A percentile compares a stretch with the other conserved stretches of the same genome.
These are phyloP conservation scores for Lagopus leucura DNA, from an alignment of 2,113 vertebrate species.

Conservation along the genomic window DNA sequence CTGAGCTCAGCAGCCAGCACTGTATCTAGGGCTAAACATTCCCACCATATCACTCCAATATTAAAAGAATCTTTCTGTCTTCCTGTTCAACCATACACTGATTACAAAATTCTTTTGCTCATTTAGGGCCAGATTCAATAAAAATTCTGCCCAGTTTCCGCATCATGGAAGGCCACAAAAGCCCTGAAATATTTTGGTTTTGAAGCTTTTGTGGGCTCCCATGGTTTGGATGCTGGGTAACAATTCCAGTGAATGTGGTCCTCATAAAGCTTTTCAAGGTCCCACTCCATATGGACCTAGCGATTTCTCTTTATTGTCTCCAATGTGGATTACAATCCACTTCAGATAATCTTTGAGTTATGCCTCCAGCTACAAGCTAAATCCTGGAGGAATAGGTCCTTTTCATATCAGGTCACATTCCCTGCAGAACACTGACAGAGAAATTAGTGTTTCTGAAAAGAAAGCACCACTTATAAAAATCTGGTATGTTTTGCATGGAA, in stretches of 20 bases:
- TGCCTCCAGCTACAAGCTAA: slow-evolving; percentile 47
- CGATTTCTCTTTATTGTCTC: slow-evolving; percentile 45
- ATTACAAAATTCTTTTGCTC: slow-evolving; percentile 69
- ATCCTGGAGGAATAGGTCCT: slow-evolving; percentile 49
- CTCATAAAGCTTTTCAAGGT: slow-evolving; percentile 59
- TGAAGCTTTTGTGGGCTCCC: slow-evolving; percentile 46
- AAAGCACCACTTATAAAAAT: slow-evolving; percentile 46
- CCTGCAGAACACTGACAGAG: slow-evolving; percentile 45
- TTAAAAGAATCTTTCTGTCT: slow-evolving; percentile 63
- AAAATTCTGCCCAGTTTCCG: slow-evolving; percentile 45
- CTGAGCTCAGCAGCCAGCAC: slow-evolving; percentile 40
- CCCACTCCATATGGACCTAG: slow-evolving; percentile 30
- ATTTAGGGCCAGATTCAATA: slow-evolving; percentile 66
- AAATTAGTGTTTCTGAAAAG: slow-evolving; percentile 56
- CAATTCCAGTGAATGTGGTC: slow-evolving; percentile 43
- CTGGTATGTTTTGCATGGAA: slow-evolving; percentile 43
- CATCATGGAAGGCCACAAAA: slow-evolving; percentile 61
- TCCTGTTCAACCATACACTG: slow-evolving; percentile 55
- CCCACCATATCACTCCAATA: slow-evolving; percentile 63
- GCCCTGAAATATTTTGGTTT: slow-evolving; percentile 52
- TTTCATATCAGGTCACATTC: slow-evolving; percentile 49
- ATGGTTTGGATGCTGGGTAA: slow-evolving; percentile 22
- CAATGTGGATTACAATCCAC: slow-evolving; percentile 43
- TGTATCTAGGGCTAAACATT: slow-evolving; percentile 57
- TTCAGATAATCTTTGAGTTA: slow-evolving; percentile 41